Percentiles rank a stretch among this genome's conserved stretches.
These are phyloP conservation scores for Parasteatoda lunata DNA, from an alignment of 2,888 invertebrate genomes.

Conservation along the genomic window DNA sequence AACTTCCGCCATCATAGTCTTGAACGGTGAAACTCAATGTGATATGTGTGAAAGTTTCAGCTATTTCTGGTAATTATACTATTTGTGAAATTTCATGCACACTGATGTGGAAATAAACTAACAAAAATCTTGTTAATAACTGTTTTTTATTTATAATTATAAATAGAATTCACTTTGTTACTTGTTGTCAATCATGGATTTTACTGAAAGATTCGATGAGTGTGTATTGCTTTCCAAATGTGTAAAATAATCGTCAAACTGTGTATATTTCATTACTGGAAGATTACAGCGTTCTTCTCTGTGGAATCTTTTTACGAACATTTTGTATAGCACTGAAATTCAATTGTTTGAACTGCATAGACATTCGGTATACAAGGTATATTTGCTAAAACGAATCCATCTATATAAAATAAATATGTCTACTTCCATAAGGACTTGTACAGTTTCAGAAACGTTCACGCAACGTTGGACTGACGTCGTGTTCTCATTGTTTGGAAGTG, in stretches of 20 bases:
- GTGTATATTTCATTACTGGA: constrained; percentile 28
- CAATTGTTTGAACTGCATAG: constrained; percentile 16
- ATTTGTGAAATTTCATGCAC: background rate
- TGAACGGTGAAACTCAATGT: constrained; percentile 43
- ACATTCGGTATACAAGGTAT: constrained; percentile 66
- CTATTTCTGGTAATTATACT: background rate
- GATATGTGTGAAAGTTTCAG: constrained; percentile 52
- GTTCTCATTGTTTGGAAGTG: background rate
- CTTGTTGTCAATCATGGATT: constrained; percentile 36
- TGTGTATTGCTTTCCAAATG: constrained; percentile 35
- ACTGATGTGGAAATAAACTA: constrained; percentile 6
- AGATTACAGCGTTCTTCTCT: constrained; percentile 24
- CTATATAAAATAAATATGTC: background rate
- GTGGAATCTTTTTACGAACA: constrained; percentile 31
- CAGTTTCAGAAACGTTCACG: background rate
- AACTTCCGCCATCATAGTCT: constrained; percentile 30
- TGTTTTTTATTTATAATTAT: constrained; percentile 43
- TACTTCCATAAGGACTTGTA: background rate
- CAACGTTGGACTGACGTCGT: background rate
- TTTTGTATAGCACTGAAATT: constrained; percentile 53
- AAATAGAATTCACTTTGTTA: constrained; percentile 45
- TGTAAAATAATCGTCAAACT: constrained; percentile 22
- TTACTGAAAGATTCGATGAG: constrained; percentile 30
- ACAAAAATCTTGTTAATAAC: constrained; percentile 30
- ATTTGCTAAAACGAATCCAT: constrained; percentile 49